Percentiles rank a stretch among this genome's conserved stretches.
phyloP scores from a whole-genome alignment of 2,113 vertebrate species.

The human (Homo sapiens) region GRCh38 chr2:27873001-27873500 shows the following conservation, averaged over 20 bases:
- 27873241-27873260: background rate
- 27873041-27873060: background rate
- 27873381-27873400: background rate
- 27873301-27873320: background rate
- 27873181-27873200: background rate
- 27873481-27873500: background rate
- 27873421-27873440: background rate
- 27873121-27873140: background rate
- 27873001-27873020: too few relatives aligned
- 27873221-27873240: background rate
- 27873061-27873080: background rate
- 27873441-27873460: conserved; percentile 9
- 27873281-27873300: background rate
- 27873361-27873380: background rate
- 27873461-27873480: background rate
- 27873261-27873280: background rate
- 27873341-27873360: background rate
- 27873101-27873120: background rate
- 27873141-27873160: background rate
- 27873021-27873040: background rate
- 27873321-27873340: background rate
- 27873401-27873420: background rate
- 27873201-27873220: background rate
- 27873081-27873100: too few relatives aligned
- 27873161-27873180: background rate